A percentile compares a stretch with the other conserved stretches of the same genome.
These are phyloP conservation scores for Phania funesta DNA, from an alignment of 2,888 invertebrate species.

Conservation along the genomic window DNA sequence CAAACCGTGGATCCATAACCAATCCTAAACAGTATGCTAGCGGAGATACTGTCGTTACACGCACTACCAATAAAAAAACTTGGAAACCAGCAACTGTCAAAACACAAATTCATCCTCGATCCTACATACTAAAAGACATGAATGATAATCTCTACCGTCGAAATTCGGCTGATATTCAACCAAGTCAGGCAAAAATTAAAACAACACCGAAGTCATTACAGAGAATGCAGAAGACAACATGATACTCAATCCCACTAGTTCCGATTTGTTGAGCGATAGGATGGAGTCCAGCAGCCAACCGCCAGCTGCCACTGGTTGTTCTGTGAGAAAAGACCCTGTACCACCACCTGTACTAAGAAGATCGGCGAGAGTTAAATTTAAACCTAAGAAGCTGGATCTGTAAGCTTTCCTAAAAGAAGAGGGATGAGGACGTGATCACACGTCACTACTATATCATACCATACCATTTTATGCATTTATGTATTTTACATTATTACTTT, in stretches of 20 bases:
- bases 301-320: not conserved
- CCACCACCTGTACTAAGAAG: not conserved
- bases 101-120: conserved; percentile 7
- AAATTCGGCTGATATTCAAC: not conserved
- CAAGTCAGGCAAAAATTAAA: not conserved
- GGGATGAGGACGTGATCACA: not conserved
- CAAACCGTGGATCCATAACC: not conserved
- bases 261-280: not conserved
- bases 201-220: not conserved
- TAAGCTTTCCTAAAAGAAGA: not conserved
- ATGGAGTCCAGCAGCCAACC: not conserved
- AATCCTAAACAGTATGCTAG: not conserved
- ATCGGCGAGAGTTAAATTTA: not conserved
- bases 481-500: too few species aligned
- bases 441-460: too few species aligned
- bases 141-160: not conserved
- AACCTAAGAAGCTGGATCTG: not conserved
- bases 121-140: not conserved
- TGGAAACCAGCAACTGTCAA: conserved; percentile 12
- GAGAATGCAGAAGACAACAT: not conserved
- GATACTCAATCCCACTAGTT: not conserved
- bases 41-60: conserved; percentile 7
- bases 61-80: not conserved
- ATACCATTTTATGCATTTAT: too few species aligned
- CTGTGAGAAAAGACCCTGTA: not conserved